A percentile compares a stretch with the other conserved stretches of the same genome.
These are phyloP conservation scores for Polyploca ridens DNA, from an alignment of 2,888 invertebrate species.

Conservation along the genomic window DNA sequence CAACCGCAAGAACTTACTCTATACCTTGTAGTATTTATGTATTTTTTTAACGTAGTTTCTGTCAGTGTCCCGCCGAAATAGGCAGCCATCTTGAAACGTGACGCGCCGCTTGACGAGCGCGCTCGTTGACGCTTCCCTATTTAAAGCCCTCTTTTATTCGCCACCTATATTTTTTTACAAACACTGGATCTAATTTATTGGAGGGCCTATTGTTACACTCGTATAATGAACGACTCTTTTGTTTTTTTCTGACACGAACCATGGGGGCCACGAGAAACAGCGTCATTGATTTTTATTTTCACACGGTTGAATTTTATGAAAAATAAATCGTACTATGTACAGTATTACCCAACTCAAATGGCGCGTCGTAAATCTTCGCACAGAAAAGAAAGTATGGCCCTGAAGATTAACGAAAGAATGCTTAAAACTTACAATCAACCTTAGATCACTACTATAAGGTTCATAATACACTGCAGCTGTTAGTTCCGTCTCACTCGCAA, in stretches of 20 bases:
- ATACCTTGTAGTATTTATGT: not conserved
- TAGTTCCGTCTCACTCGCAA: no score
- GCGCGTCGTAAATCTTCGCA: no score
- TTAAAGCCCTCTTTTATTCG: constrained; percentile 71
- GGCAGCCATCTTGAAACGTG: constrained; percentile 77
- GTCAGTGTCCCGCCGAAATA: constrained; percentile 74
- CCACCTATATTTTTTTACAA: constrained; percentile 62
- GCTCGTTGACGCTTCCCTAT: constrained; percentile 69
- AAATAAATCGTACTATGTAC: no score
- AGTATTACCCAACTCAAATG: no score
- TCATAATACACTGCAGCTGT: no score
- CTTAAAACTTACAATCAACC: no score
- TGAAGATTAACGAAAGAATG: no score
- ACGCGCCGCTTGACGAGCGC: constrained; percentile 54
- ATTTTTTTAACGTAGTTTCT: constrained; percentile 46
- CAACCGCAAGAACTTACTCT: not conserved
- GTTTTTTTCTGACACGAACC: constrained; percentile 23
- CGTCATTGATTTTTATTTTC: constrained; percentile 21
- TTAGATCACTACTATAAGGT: no score
- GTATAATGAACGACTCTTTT: constrained; percentile 56
- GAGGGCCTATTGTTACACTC: constrained; percentile 50
- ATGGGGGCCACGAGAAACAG: constrained; percentile 13
- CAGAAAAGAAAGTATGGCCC: no score
- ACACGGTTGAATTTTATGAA: constrained; percentile 14
- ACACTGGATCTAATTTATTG: constrained; percentile 67